Evolutionary conservation across 1,140 invertebrate species (phyloP).

Genomic region (Lepidurus couesii): DNA sequence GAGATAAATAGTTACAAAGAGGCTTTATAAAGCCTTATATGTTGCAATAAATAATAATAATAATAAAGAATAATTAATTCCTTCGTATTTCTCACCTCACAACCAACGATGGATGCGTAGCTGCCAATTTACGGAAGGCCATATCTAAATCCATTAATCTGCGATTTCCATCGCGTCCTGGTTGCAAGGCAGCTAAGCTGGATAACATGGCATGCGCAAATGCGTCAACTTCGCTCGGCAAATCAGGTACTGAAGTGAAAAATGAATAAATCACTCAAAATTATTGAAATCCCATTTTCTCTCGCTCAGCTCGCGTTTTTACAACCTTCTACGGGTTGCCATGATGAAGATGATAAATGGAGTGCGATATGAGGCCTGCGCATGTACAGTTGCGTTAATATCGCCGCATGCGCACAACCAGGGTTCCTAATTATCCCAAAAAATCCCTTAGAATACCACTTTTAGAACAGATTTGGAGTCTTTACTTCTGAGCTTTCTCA

Average conservation of each 20-base stretch:
- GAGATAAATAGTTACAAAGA: no score
- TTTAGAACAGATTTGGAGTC: neutral
- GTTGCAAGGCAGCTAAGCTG: slow-evolving; percentile 59
- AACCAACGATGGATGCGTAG: slow-evolving; percentile 73
- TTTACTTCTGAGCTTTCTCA: neutral
- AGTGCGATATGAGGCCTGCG: neutral
- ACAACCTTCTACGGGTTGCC: neutral
- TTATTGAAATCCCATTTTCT: neutral
- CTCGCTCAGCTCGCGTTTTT: neutral
- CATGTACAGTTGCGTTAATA: neutral
- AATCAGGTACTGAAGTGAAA: neutral
- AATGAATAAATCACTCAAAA: neutral
- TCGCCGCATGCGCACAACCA: neutral
- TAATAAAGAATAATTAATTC: neutral
- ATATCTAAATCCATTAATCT: slow-evolving; percentile 70
- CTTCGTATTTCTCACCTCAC: slow-evolving; percentile 49
- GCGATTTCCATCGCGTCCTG: slow-evolving; percentile 61
- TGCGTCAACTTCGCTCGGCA: neutral
- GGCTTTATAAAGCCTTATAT: no score
- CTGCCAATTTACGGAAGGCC: slow-evolving; percentile 71
- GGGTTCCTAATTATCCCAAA: neutral
- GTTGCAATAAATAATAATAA: no score
- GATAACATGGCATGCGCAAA: slow-evolving; percentile 53
- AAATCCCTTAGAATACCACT: neutral
- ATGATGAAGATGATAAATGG: neutral